Conservation (phyloP, 2,888 invertebrate species). For the Leptopterna dolabrata region DNA sequence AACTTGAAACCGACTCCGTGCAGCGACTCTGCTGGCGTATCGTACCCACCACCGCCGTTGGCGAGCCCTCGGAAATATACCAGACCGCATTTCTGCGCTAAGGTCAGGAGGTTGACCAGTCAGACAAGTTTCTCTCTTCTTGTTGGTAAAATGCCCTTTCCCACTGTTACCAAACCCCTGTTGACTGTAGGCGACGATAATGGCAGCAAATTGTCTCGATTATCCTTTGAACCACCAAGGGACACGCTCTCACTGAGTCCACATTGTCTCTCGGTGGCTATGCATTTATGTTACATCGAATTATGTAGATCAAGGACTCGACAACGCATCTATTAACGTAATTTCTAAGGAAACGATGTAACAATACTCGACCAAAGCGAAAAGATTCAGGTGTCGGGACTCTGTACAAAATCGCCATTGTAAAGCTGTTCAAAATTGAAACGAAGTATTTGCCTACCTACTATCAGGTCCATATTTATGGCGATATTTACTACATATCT, state of each 20-base stretch:
- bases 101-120: constrained; percentile 47
- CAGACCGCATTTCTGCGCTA: constrained; percentile 25
- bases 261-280: background rate
- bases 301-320: background rate
- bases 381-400: too few species aligned
- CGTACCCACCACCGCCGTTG: background rate
- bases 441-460: too few species aligned
- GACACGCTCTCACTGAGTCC: background rate
- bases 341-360: too few species aligned
- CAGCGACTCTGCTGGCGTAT: too few species aligned
- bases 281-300: background rate
- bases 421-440: too few species aligned
- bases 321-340: background rate
- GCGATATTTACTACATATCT: too few species aligned
- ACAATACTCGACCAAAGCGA: too few species aligned
- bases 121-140: constrained; percentile 35
- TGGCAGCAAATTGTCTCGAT: background rate
- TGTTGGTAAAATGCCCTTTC: constrained; percentile 20
- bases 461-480: too few species aligned
- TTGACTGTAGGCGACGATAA: background rate
- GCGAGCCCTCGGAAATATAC: constrained; percentile 18
- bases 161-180: constrained; percentile 13
- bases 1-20: too few species aligned
- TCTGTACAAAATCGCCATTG: too few species aligned
- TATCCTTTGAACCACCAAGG: background rate